Evolutionary conservation across 35 echinoderm and acorn worm species (phyloP).

Genomic region (Ptychodera flava): DNA sequence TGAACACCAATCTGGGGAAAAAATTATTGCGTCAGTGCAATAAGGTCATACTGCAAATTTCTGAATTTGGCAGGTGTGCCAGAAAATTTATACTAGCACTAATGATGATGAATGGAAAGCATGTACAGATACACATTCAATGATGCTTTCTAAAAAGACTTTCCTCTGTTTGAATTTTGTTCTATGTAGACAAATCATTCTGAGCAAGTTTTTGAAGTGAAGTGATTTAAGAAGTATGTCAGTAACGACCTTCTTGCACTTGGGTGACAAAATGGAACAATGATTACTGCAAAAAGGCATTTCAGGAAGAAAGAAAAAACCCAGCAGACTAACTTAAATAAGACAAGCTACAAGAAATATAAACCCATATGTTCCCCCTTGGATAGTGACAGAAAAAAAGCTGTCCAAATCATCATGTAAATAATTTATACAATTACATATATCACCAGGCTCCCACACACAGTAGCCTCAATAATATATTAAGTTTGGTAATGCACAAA

Average conservation of each 20-base stretch:
- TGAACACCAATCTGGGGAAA: no score
- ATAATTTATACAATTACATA: background rate
- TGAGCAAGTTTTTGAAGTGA: no score
- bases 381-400: background rate
- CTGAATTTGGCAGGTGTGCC: no score
- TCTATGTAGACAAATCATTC: no score
- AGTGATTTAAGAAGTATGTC: background rate
- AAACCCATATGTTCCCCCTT: background rate
- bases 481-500: background rate
- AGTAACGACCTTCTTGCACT: background rate
- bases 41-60: no score
- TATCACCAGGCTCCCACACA: background rate
- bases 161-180: no score
- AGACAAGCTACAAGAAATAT: background rate
- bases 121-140: no score
- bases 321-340: background rate
- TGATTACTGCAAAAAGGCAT: background rate
- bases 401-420: background rate
- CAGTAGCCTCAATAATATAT: constrained; percentile 1
- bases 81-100: no score
- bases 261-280: background rate
- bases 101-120: no score
- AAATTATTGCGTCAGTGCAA: no score
- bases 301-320: background rate
- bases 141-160: no score